These are phyloP conservation scores for Tinamus major DNA, from an alignment of 2,797 vertebrate species.

Conservation along the genomic window DNA sequence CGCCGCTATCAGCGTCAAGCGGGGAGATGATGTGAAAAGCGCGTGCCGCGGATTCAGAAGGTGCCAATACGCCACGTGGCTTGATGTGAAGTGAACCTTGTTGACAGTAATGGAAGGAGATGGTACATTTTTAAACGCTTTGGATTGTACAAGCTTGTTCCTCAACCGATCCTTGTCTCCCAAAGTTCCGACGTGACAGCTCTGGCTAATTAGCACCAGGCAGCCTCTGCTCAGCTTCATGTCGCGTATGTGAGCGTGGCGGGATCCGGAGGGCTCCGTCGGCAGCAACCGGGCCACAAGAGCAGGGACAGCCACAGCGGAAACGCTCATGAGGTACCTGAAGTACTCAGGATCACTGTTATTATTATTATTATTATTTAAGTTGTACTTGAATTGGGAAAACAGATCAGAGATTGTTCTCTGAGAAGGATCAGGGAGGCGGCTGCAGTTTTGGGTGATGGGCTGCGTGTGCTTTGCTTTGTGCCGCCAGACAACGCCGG, in stretches of 20 bases:
- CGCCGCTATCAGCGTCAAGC: background rate
- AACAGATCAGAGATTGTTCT: background rate
- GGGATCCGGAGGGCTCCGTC: accelerated
- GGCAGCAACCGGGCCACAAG: background rate
- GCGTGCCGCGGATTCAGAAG: background rate
- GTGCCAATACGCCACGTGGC: background rate
- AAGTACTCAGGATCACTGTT: background rate
- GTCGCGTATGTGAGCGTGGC: background rate
- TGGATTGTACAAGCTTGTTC: background rate
- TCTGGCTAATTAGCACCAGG: conserved; percentile 41
- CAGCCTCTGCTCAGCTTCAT: background rate
- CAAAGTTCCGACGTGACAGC: background rate
- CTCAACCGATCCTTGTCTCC: background rate
- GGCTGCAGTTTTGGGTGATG: conserved; percentile 51
- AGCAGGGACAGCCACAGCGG: no score
- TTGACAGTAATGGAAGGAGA: conserved; percentile 45
- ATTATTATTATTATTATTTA: no score
- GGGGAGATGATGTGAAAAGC: background rate
- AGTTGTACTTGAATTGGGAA: background rate
- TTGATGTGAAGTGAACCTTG: conserved; percentile 15
- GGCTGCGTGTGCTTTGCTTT: conserved; percentile 56
- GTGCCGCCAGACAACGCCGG: conserved; percentile 38
- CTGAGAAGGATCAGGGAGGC: background rate
- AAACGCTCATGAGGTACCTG: background rate
- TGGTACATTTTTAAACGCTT: conserved; percentile 43